Evolutionary conservation across 2,797 vertebrate species (phyloP), one percentile per base, ranked within the genome.

Genomic region (Mastacembelus armatus): DNA sequence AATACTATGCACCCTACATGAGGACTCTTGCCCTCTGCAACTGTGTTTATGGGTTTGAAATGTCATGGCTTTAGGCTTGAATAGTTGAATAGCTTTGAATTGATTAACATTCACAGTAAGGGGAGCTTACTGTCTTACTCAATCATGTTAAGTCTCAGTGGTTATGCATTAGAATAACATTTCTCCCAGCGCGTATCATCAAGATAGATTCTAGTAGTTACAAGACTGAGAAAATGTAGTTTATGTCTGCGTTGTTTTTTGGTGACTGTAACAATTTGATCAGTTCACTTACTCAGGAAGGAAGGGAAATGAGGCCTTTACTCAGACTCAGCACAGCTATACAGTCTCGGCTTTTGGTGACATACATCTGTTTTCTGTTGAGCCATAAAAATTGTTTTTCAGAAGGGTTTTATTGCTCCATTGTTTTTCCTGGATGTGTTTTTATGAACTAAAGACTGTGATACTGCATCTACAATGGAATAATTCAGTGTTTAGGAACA

Each of bases 41-140:
- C 82, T 75, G 77, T 89, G 84, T 90, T 90, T 88, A 87, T 87
- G 83, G 78, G 68, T 90, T 89, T 84, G 89, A 92, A 92, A 92
- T 92, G 90, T 91, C 91, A 91, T 86, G 71, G 87, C 91, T 93
- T 86, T 79, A 85, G 91, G 90, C 86, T 86, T 91, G 91, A 91
- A 93, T 93, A 92, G 90, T 72, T 93, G 89, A 92, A 92, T 88
- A 92, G 90, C 84, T 92, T 88, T 90, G 90, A 91, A 92, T 92
- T 92, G 91, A 92, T 92, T 92, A 92, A 92, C 91, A 92, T 92
- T 92, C 90, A 87, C 85, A 74, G 87, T 83, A 82, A 91, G 76
- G 77, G 85, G 83, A 84, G 79, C 83, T 79, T 87, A 88, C 89
- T 91, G 90, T 92, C 90, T 83, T 80, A 83, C 69, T 88, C 73